These are phyloP conservation scores for Sebastes trivittatus DNA, from an alignment of 2,797 vertebrate species.

Conservation along the genomic window DNA sequence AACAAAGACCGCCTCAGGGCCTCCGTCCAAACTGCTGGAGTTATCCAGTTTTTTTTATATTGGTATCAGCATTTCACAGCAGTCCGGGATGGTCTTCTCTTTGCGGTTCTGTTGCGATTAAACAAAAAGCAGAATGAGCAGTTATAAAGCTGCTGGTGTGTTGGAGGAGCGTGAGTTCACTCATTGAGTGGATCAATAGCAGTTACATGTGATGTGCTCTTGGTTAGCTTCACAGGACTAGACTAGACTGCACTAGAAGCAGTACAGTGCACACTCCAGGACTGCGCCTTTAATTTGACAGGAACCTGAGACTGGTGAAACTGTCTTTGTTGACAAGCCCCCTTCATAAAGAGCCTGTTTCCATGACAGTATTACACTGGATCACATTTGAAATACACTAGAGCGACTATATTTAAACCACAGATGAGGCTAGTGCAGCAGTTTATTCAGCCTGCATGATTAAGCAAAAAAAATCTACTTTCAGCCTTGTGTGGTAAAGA, in stretches of 20 bases:
- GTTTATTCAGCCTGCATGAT: not conserved
- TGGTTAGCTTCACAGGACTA: constrained; percentile 4
- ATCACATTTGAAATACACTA: not conserved
- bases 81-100: not conserved
- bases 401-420: not conserved
- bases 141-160: not conserved
- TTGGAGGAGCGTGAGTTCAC: not conserved
- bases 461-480: not conserved
- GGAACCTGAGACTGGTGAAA: not conserved
- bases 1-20: constrained; percentile 15
- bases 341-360: constrained; percentile 4
- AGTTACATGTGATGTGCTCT: not conserved
- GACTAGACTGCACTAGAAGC: not conserved
- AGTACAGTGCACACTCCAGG: not conserved
- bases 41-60: not conserved
- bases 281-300: constrained; percentile 6
- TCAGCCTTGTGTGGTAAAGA: not conserved
- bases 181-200: constrained; percentile 14
- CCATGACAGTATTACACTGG: not conserved
- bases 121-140: constrained; percentile 17
- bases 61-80: constrained; percentile 40
- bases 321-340: not conserved
- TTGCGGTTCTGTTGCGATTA: not conserved
- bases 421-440: not conserved
- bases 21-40: constrained; percentile 2